A percentile compares a stretch with the other conserved stretches of the same genome.
These are phyloP conservation scores for Oopsacas minuta DNA, from an alignment of 37 sponge, comb jelly and placozoan genomes.

Conservation along the genomic window DNA sequence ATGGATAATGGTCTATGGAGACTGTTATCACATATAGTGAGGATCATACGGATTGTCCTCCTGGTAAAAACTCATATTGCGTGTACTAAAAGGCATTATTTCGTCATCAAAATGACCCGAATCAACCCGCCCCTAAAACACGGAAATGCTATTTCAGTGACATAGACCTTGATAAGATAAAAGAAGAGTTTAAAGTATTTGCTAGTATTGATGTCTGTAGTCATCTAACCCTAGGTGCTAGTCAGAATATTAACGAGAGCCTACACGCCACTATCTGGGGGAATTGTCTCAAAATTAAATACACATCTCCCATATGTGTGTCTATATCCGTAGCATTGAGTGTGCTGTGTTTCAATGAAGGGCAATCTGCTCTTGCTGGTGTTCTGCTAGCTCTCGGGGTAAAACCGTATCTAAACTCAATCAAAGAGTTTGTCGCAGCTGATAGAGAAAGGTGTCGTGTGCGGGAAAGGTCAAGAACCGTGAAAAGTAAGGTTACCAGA, in stretches of 20 bases:
- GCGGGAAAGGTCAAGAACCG: background rate
- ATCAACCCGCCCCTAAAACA: background rate
- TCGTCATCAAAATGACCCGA: background rate
- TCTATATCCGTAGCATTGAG: background rate
- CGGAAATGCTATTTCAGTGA: background rate
- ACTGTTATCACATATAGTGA: background rate
- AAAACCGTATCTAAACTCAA: background rate
- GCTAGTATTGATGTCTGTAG: background rate
- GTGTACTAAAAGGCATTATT: background rate
- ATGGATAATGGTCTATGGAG: background rate
- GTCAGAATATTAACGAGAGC: background rate
- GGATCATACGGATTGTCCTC: background rate
- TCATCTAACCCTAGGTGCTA: background rate
- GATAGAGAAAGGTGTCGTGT: background rate
- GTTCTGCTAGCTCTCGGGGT: background rate
- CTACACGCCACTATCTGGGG: background rate
- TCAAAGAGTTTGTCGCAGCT: background rate
- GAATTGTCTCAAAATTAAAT: background rate
- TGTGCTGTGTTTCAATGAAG: background rate
- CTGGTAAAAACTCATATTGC: background rate
- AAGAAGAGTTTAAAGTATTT: background rate
- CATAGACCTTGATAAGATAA: background rate
- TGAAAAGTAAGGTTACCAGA: background rate
- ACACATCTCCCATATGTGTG: background rate
- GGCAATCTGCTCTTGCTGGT: background rate